Evolutionary conservation across 2,797 vertebrate species (phyloP).

Genomic region (Eulemur coronatus): DNA sequence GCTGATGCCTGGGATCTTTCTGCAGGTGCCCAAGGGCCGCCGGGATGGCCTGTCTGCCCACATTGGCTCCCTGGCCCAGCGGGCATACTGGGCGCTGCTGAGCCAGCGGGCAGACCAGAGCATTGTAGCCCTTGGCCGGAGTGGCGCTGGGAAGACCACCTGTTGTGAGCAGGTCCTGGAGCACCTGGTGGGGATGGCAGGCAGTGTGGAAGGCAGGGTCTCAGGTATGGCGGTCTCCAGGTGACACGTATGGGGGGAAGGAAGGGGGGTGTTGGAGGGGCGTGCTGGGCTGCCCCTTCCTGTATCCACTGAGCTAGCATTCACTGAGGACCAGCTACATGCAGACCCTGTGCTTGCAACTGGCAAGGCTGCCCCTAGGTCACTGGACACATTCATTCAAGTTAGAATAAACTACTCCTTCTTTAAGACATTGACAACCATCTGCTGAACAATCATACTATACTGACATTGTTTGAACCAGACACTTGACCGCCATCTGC

Average conservation of each 20-base stretch:
- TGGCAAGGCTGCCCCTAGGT: not conserved
- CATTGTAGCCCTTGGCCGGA: slow-evolving; percentile 90
- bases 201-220: slow-evolving; percentile 85
- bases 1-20: not conserved
- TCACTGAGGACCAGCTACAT: not conserved
- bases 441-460: accelerated
- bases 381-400: accelerated
- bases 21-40: slow-evolving; percentile 76
- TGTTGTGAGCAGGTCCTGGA: slow-evolving; percentile 89
- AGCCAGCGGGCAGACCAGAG: slow-evolving; percentile 90
- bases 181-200: slow-evolving; percentile 88
- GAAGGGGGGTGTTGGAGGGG: accelerated
- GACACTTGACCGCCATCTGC: not conserved
- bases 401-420: not conserved
- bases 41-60: slow-evolving; percentile 83
- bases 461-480: not conserved
- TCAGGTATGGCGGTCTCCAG: slow-evolving; percentile 78
- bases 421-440: not conserved
- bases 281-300: not conserved
- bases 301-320: not conserved
- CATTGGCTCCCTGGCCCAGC: slow-evolving; percentile 87
- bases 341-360: not conserved
- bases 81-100: slow-evolving; percentile 90
- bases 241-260: accelerated
- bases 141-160: slow-evolving; percentile 90